Evolutionary conservation across 2,113 vertebrate species (phyloP), one percentile per base, ranked within the genome.

Genomic region (Rhipidura dahli): DNA sequence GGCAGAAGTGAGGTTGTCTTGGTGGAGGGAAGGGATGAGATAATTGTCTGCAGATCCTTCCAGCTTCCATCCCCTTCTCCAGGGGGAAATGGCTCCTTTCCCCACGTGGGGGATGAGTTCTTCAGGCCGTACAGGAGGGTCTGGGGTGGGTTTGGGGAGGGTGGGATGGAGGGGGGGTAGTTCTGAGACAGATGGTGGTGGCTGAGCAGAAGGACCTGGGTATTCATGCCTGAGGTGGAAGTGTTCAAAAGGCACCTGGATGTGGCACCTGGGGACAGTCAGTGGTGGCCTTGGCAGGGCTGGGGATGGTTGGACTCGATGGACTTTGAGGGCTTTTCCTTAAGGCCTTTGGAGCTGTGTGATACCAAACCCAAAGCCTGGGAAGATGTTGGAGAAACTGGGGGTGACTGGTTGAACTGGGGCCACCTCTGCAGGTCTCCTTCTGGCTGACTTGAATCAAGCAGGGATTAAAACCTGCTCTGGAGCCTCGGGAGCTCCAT

Each of bases 21-120:
- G 26, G 39, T 75, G 82, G 93, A 83, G 70, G 69, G 73, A 68
- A 87, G 22, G 40, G 88, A 81, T 61, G 91, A 92, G 75, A 20
- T 24, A 91, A 84, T 23, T 35, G 77, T 42, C 7, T 49, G 59
- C 4, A 73, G 84, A 68, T 47, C 19, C 42, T 83, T 72, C 33
- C 23, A 40, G 77, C 66, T 83, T 19, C 30, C 17, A 23, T 59
- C 21, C 30, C 21, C 30, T 7, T 15, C 9, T 9, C 31, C 44
- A 12, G 61, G 51, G 64, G 56, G 10, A 56, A 81, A 21, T 0
- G 0, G 47, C 19, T 66, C 64, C 35, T 15, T 31, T 50, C 40
- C 31, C 18, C 3, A 1, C 0, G 0, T 0, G n/a, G 14, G 17
- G 44, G 24, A 37, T 10, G 51, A 37, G 35, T 3, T 21, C 26